phyloP scores from a whole-genome alignment of 2,113 vertebrate species.

The Phyllostomus hastatus region DNA sequence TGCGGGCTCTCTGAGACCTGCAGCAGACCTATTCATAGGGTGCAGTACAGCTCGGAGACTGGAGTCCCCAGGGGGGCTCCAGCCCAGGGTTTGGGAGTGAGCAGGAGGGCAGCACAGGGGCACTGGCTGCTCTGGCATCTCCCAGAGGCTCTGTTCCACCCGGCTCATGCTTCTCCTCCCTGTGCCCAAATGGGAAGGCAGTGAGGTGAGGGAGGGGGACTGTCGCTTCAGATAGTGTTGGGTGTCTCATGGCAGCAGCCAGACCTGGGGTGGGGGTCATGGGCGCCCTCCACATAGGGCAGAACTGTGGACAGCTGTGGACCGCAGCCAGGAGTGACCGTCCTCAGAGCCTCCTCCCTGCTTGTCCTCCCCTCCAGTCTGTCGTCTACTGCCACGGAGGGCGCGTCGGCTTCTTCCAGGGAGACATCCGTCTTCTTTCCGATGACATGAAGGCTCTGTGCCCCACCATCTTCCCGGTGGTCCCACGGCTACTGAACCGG shows the following conservation, averaged over 20 bases:
- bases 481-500: constrained; percentile 95
- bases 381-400: constrained; percentile 97
- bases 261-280: background rate
- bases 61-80: background rate
- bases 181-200: background rate
- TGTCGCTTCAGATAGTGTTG: background rate
- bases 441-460: constrained; percentile 96
- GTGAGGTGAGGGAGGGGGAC: too few relatives aligned
- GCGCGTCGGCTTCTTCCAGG: constrained; percentile 96
- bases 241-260: background rate
- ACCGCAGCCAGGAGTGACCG: background rate
- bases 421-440: constrained; percentile 94
- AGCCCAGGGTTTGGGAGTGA: background rate
- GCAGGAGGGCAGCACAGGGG: background rate
- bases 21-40: background rate
- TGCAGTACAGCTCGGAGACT: background rate
- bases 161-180: background rate
- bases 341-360: background rate
- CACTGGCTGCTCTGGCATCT: background rate
- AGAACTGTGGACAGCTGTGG: background rate
- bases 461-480: constrained; percentile 97
- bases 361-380: constrained; percentile 81
- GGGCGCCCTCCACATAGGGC: background rate
- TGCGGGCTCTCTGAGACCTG: background rate
- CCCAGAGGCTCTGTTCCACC: background rate